Conservation (phyloP, 1,140 invertebrate genomes). For the Drosophila littoralis region DNA sequence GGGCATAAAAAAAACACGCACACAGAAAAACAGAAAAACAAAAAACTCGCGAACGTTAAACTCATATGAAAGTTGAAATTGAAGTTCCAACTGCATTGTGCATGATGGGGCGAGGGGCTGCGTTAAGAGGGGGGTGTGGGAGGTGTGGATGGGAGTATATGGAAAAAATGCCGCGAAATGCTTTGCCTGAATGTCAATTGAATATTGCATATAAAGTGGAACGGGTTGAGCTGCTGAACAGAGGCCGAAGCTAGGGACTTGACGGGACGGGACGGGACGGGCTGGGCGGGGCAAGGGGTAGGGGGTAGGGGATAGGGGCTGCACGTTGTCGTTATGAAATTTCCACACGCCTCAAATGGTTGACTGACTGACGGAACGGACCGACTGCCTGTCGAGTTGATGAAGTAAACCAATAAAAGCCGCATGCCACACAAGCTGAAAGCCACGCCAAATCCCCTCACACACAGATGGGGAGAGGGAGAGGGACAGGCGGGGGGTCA, state of each 20-base stretch:
- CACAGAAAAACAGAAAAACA: slow-evolving; percentile 14
- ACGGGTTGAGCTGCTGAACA: neutral
- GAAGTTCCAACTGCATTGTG: slow-evolving; percentile 45
- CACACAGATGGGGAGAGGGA: neutral
- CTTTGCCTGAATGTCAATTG: slow-evolving; percentile 71
- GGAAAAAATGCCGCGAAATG: slow-evolving; percentile 64
- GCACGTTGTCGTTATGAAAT: slow-evolving; percentile 68
- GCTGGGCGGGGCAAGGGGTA: neutral
- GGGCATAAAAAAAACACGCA: slow-evolving; percentile 3
- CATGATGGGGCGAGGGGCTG: neutral
- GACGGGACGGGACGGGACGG: no score
- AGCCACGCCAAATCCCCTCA: slow-evolving; percentile 63
- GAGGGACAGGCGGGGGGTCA: neutral
- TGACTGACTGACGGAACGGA: slow-evolving; percentile 35
- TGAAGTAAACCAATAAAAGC: slow-evolving; percentile 80
- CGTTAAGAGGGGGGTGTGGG: neutral
- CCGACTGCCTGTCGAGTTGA: slow-evolving; percentile 67
- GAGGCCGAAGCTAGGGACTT: neutral
- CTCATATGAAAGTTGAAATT: slow-evolving; percentile 68
- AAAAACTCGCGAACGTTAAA: slow-evolving; percentile 48
- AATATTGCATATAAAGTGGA: slow-evolving; percentile 74
- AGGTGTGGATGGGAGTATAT: neutral
- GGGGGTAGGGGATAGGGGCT: neutral
- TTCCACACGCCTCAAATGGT: slow-evolving; percentile 65
- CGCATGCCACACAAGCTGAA: slow-evolving; percentile 64